Evolutionary conservation across 2,888 invertebrate species (phyloP).

Genomic region (Drosophila robusta): DNA sequence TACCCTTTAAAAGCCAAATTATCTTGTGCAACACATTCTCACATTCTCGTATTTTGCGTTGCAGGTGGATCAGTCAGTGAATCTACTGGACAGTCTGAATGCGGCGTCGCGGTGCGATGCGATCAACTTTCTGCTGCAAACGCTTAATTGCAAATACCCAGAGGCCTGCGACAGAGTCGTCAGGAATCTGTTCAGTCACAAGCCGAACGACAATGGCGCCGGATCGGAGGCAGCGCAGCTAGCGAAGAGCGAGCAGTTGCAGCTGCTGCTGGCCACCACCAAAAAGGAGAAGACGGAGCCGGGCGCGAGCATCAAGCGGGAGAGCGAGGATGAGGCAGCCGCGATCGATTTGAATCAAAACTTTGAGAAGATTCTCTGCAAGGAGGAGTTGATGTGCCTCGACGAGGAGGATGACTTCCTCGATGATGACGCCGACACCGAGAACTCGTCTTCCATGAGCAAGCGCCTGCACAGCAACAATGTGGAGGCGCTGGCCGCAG

Average conservation of each 20-base stretch:
- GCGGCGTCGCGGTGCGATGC: constrained; percentile 83
- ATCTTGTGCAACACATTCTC: no score
- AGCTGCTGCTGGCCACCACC: constrained; percentile 69
- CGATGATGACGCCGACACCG: constrained; percentile 64
- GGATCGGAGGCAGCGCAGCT: constrained; percentile 47
- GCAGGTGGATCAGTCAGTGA: constrained; percentile 84
- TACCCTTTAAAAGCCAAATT: no score
- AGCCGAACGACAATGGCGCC: constrained; percentile 65
- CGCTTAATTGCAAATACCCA: constrained; percentile 83
- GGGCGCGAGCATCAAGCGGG: constrained; percentile 49
- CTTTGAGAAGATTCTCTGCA: constrained; percentile 85
- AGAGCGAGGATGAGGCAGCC: constrained; percentile 43
- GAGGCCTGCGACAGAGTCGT: constrained; percentile 83
- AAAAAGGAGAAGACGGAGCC: constrained; percentile 82
- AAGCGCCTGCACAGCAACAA: constrained; percentile 64
- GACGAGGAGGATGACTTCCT: constrained; percentile 82
- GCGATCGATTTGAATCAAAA: constrained; percentile 84
- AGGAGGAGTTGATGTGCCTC: constrained; percentile 84
- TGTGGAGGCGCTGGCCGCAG: constrained; percentile 40
- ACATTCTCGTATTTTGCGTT: constrained; percentile 7
- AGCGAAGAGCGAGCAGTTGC: constrained; percentile 73
- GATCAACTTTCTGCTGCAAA: constrained; percentile 82
- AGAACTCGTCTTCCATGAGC: constrained; percentile 75
- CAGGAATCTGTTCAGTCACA: constrained; percentile 76
- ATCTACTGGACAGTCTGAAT: constrained; percentile 82